phyloP scores from a whole-genome alignment of 2,888 invertebrate species.

The Agrotis clavis region DNA sequence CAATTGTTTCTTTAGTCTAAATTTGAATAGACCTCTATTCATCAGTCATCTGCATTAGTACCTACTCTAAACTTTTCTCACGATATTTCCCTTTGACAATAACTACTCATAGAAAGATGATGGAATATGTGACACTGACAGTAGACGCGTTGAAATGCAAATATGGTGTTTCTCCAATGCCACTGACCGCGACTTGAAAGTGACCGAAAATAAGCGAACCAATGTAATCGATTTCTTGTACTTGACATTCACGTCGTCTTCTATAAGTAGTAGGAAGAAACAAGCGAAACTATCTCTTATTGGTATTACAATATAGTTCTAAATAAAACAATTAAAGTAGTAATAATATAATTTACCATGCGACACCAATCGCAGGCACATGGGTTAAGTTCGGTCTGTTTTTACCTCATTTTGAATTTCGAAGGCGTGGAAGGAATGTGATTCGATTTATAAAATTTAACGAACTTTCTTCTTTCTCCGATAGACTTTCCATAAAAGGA shows the following conservation, averaged over 20 bases:
- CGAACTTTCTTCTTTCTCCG: conserved; percentile 69
- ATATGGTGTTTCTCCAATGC: conserved; percentile 75
- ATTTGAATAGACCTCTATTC: too few species aligned
- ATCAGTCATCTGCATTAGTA: too few species aligned
- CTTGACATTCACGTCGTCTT: conserved; percentile 85
- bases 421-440: conserved; percentile 75
- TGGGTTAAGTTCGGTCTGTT: conserved; percentile 72
- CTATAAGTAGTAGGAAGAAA: conserved; percentile 43
- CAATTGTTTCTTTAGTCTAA: too few species aligned
- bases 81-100: too few species aligned
- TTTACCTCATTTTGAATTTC: conserved; percentile 81
- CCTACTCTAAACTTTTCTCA: too few species aligned
- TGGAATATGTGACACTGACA: conserved; percentile 11
- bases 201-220: conserved; percentile 80
- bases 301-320: conserved; percentile 57
- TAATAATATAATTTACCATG: conserved; percentile 72
- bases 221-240: conserved; percentile 87
- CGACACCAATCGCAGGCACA: conserved; percentile 69
- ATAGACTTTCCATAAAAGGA: conserved; percentile 48
- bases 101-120: not conserved
- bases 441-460: conserved; percentile 77
- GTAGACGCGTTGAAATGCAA: conserved; percentile 68
- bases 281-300: conserved; percentile 68
- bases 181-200: conserved; percentile 82
- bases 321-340: conserved; percentile 47